Percentiles rank a stretch among this genome's conserved stretches.
These are phyloP conservation scores for Hemibagrus wyckioides DNA, from an alignment of 2,113 vertebrate species.

Conservation along the genomic window DNA sequence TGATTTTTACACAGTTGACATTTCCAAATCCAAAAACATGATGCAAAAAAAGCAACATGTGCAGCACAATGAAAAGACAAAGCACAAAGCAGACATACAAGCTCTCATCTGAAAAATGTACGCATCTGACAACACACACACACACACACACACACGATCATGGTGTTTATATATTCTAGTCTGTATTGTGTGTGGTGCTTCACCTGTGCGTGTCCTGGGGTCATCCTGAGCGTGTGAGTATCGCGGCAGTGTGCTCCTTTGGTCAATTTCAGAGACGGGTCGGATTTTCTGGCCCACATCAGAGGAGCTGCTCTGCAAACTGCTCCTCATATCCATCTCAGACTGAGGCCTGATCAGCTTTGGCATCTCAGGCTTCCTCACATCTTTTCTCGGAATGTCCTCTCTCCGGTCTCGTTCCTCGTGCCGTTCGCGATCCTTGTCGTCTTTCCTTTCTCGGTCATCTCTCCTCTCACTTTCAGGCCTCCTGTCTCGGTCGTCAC, in stretches of 20 bases:
- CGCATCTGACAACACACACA: not conserved
- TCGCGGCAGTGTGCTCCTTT: slow-evolving; percentile 71
- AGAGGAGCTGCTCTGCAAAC: slow-evolving; percentile 61
- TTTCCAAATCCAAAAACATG: not conserved
- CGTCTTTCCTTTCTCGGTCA: slow-evolving; percentile 20
- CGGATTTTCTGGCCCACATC: slow-evolving; percentile 62
- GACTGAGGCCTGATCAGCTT: slow-evolving; percentile 58
- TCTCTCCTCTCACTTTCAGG: slow-evolving; percentile 29
- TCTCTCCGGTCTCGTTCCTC: slow-evolving; percentile 7
- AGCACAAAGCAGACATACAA: not conserved
- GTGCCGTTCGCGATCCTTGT: slow-evolving; percentile 18
- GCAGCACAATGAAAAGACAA: not conserved
- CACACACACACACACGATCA: not conserved
- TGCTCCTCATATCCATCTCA: slow-evolving; percentile 61
- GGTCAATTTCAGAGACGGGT: slow-evolving; percentile 71
- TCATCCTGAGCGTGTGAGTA: slow-evolving; percentile 68
- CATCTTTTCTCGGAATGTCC: slow-evolving; percentile 25
- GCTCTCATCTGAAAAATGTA: not conserved
- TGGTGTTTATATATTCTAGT: too few species aligned
- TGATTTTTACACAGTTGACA: not conserved
- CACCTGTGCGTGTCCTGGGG: slow-evolving; percentile 72
- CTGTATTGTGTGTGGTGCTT: slow-evolving; percentile 12
- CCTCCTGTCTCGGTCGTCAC: slow-evolving; percentile 44
- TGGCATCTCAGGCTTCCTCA: slow-evolving; percentile 44
- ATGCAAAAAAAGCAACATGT: not conserved